Base-by-base conservation (phyloP, 2,113 vertebrate genomes). In the Regulus satrapa region DNA sequence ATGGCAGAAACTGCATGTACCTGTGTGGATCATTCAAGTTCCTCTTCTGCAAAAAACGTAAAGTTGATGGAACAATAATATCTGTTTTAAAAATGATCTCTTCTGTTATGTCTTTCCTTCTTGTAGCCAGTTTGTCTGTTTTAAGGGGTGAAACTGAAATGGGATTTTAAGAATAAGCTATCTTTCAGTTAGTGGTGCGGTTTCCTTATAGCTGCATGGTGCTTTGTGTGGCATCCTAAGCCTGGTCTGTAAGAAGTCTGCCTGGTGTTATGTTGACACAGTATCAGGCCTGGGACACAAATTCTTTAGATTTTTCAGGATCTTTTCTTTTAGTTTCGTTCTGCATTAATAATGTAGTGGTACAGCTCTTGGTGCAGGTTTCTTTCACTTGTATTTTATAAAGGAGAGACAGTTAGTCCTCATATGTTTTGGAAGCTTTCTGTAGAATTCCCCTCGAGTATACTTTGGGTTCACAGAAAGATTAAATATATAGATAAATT, bases 11-110 rank as follows among this genome's bases (percentile, higher is more conserved):
- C 41, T 82, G 88, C 58, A 91, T 92, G 81, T 98, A 98, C 86
- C 96, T 99, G 76, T 99, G 98, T 69, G 96, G 81, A 51, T 98
- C 97, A 8, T 99, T 99, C 85, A 91, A 69, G 36, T 90, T 96
- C 55, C 98, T 99, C 72, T 98, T 97, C 96, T 99, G 98, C 96
- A 97, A 52, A 77, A 99, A 97, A 99, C 98, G 99, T 99, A 97
- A 96, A 62, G 24, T 38, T 83, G n/a, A 59, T 8, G 29, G 24
- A 64, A n/a, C 18, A 88, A 28, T 63, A 51, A 74, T 61, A 16
- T 51, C 51, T 93, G 24, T 29, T 85, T 87, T 88, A 45, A 67
- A 68, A 92, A 62, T 38, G 0, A 36, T 73, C 26, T 21, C 10
- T 83, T 29, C 51, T 68, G 12, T 72, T 77, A 26, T 1, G 1